Conservation (phyloP, 2,113 vertebrate genomes). For the Clinocottus analis region DNA sequence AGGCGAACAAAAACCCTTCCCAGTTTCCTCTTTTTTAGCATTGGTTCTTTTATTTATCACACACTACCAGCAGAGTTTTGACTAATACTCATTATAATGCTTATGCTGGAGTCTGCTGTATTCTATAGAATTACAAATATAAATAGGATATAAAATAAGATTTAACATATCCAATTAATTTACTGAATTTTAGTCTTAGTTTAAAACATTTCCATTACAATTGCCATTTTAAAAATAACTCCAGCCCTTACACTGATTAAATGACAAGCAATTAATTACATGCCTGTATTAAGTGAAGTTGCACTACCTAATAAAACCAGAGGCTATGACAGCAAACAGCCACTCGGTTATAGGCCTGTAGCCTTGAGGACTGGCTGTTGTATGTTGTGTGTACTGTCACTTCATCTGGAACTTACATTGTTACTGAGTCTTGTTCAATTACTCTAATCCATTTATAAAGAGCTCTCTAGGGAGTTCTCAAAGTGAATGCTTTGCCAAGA, state of each 20-base stretch:
- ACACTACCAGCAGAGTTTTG: neutral
- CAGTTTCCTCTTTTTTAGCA: neutral
- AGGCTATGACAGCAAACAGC: slow-evolving; percentile 29
- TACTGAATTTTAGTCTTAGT: neutral
- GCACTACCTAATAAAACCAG: slow-evolving; percentile 29
- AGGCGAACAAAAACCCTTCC: neutral
- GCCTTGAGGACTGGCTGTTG: slow-evolving; percentile 42
- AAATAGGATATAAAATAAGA: slow-evolving; percentile 1
- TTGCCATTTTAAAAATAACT: slow-evolving; percentile 8
- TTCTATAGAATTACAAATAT: slow-evolving; percentile 2
- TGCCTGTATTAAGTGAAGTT: slow-evolving; percentile 10
- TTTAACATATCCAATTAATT: slow-evolving; percentile 9
- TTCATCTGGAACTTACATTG: slow-evolving; percentile 56
- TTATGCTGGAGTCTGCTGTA: neutral
- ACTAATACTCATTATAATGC: neutral
- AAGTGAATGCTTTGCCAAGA: slow-evolving; percentile 25
- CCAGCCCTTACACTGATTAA: slow-evolving; percentile 17
- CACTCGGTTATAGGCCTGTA: slow-evolving; percentile 29
- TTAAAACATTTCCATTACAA: neutral
- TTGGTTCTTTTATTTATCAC: neutral
- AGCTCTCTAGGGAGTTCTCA: slow-evolving; percentile 43
- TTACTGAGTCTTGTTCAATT: slow-evolving; percentile 53
- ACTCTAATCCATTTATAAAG: slow-evolving; percentile 58
- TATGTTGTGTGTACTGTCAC: slow-evolving; percentile 47
- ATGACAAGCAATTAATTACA: slow-evolving; percentile 23